phyloP scores from a whole-genome alignment of 35 echinoderm and acorn worm species.

The Amphiura filiformis region DNA sequence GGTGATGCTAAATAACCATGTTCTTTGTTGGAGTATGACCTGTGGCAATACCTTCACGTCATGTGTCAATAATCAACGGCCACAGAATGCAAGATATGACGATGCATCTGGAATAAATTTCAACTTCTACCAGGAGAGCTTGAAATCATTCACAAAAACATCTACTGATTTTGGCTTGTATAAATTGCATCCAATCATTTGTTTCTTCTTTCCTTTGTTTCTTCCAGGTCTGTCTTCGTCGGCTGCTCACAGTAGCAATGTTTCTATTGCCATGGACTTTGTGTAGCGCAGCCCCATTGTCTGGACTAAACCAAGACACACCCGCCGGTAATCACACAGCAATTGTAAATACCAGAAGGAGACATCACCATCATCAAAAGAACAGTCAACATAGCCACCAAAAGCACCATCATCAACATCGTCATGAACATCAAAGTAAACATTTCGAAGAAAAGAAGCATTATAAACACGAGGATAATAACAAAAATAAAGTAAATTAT shows the following conservation, averaged over 20 bases:
- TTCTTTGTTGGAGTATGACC: too few relatives aligned
- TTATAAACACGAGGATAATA: not conserved
- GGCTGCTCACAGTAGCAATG: conserved; percentile 39
- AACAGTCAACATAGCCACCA: not conserved
- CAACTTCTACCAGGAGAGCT: too few relatives aligned
- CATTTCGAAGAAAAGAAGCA: not conserved
- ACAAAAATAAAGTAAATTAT: not conserved
- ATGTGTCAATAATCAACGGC: too few relatives aligned
- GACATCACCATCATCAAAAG: not conserved
- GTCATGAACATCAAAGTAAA: too few relatives aligned
- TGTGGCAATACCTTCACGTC: too few relatives aligned
- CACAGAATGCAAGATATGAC: too few relatives aligned
- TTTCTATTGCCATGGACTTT: conserved; percentile 45
- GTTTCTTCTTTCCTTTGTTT: conserved; percentile 22
- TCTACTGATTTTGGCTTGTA: too few relatives aligned
- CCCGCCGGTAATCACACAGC: conserved; percentile 8
- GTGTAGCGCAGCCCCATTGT: conserved; percentile 34
- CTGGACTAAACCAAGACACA: conserved; percentile 25
- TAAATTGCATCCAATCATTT: too few relatives aligned
- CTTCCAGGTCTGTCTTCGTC: conserved; percentile 40
- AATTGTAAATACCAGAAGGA: conserved; percentile 4
- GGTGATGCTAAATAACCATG: too few relatives aligned
- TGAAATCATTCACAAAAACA: too few relatives aligned
- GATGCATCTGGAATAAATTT: too few relatives aligned
- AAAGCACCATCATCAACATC: not conserved